phyloP scores from a whole-genome alignment of 2,888 invertebrate species.

The Epicampocera succincta region DNA sequence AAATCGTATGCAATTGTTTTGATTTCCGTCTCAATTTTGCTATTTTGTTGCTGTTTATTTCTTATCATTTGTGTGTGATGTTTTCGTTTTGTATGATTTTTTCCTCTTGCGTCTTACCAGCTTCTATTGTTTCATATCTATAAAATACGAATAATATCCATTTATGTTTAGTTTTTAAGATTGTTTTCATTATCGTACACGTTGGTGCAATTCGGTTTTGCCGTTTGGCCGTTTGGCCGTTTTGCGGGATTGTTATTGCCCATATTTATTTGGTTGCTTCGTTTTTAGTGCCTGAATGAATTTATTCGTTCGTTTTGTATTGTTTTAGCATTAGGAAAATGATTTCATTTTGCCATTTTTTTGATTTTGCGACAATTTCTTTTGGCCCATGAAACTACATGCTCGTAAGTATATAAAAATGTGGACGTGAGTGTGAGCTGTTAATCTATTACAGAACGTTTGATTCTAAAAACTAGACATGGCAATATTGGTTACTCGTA shows the following conservation, averaged over 20 bases:
- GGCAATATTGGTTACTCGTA: too few species aligned
- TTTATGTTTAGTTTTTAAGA: conserved; percentile 56
- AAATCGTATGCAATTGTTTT: conserved; percentile 48
- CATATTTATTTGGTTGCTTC: conserved; percentile 45
- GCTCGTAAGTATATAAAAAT: too few species aligned
- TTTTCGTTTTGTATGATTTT: conserved; percentile 37
- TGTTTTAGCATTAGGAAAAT: conserved; percentile 49
- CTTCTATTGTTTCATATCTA: conserved; percentile 31
- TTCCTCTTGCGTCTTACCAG: neutral
- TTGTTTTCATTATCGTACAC: conserved; percentile 50
- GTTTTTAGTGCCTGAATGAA: neutral
- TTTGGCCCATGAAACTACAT: conserved; percentile 77
- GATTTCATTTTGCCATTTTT: conserved; percentile 62
- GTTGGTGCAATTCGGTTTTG: conserved; percentile 27
- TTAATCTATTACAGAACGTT: too few species aligned
- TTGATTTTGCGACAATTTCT: conserved; percentile 75
- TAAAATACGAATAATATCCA: conserved; percentile 60
- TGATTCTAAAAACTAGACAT: too few species aligned
- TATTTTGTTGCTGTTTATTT: conserved; percentile 12
- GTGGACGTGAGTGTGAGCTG: conserved; percentile 48
- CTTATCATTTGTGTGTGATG: conserved; percentile 30
- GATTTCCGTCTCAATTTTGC: conserved; percentile 31
- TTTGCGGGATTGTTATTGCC: conserved; percentile 40
- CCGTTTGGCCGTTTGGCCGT: too few species aligned
- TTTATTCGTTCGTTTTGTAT: conserved; percentile 58